Conservation (phyloP, 1,140 invertebrate genomes). For the Spodoptera litura region DNA sequence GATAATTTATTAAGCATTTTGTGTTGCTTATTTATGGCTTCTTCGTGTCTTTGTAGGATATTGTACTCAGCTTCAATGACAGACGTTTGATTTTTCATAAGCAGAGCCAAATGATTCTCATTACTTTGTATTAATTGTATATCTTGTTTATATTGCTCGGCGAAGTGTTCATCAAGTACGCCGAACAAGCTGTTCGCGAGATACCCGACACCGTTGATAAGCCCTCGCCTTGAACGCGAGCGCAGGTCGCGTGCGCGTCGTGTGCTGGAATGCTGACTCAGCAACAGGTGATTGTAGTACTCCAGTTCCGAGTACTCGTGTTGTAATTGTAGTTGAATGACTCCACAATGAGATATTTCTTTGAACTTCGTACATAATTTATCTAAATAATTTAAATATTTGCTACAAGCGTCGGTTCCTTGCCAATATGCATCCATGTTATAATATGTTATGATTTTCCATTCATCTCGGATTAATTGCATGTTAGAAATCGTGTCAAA, state of each 20-base stretch:
- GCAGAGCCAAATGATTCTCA: constrained; percentile 18
- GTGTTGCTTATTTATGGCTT: constrained; percentile 35
- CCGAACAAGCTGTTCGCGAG: not conserved
- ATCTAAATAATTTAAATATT: not conserved
- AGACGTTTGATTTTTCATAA: constrained; percentile 46
- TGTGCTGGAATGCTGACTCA: constrained; percentile 40
- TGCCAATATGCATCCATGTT: too few species aligned
- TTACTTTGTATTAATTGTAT: constrained; percentile 12
- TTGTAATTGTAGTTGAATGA: constrained; percentile 37
- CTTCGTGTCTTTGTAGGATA: constrained; percentile 30
- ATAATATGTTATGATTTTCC: too few species aligned
- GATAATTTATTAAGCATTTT: constrained; percentile 24
- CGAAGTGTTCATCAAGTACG: constrained; percentile 16
- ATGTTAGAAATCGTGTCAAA: too few species aligned
- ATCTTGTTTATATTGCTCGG: constrained; percentile 37
- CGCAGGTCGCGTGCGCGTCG: constrained; percentile 17
- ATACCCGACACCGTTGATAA: constrained; percentile 25
- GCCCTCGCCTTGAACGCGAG: constrained; percentile 19
- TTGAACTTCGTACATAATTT: constrained; percentile 9
- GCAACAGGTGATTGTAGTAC: constrained; percentile 40
- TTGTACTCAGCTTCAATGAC: constrained; percentile 42
- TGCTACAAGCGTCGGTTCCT: not conserved
- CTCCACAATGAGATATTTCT: constrained; percentile 19
- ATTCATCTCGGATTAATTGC: too few species aligned
- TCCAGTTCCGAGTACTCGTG: constrained; percentile 33